Base-by-base conservation (phyloP, 2,797 vertebrate genomes). In the Sebastes steindachneri region DNA sequence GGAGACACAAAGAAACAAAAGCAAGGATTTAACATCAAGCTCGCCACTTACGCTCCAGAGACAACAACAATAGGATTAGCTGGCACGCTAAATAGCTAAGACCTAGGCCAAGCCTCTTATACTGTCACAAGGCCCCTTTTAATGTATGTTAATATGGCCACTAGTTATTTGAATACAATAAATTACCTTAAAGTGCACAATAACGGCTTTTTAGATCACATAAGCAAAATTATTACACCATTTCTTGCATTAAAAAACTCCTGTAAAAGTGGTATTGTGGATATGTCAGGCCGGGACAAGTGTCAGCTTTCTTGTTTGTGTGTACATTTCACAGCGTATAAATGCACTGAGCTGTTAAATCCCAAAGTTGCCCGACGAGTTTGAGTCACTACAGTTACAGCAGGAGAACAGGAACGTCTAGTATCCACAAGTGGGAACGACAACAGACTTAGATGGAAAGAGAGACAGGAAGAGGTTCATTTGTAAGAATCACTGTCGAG, bases 31-130 rank as follows among this genome's bases (percentile, higher is more conserved):
- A 82, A 87, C 72, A 71, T 87, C 70, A 83, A 92, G 85, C 87
- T 85, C 8, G 23, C 80, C 73, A 88, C 87, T 91, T 89, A 73
- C 58, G 73, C 85, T 84, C 83, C 19, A 78, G 79, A 84, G 84
- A 87, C 82, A 28, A 90, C 87, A 92, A 92, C 91, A 92, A 90
- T 89, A 72, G 90, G 91, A 92, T 94, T 92, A 93, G 73, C 73
- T 14, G 51, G 68, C 82, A 80, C 25, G 72, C 88, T 86, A 88
- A 87, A 90, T 80, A 77, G 80, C 78, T 64, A 28, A 84, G 77
- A 74, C 82, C 66, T 3, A 17, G 76, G 75, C 86, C 86, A 89
- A 89, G 83, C 87, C 77, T 89, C 91, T 90, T 93, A 88, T n/a
- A 79, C 64, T 78, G 79, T 80, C 78, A 80, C 71, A 79, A 64